Evolutionary conservation across 2,888 invertebrate species (phyloP).

Genomic region (Lasioglossum leucozonium): DNA sequence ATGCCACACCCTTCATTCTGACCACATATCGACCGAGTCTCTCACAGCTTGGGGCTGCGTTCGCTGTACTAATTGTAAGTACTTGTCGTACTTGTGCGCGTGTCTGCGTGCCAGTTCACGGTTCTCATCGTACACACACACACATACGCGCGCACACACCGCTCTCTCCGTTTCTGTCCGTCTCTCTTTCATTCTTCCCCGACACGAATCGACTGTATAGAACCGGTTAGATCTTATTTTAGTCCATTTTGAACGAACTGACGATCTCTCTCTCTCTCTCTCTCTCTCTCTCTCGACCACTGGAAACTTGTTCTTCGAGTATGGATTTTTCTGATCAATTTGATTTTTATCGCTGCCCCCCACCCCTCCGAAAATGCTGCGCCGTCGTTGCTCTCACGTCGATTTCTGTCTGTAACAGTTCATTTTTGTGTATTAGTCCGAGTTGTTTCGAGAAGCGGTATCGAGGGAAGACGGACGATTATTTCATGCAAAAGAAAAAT

Average conservation of each 20-base stretch:
- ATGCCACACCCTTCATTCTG: slow-evolving; percentile 83
- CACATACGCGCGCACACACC: not conserved
- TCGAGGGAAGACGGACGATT: too few species aligned
- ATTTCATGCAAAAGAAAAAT: too few species aligned
- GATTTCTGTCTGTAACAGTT: not conserved
- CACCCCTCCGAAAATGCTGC: not conserved
- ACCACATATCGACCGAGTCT: slow-evolving; percentile 80
- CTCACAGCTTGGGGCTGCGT: slow-evolving; percentile 58
- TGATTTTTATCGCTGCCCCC: not conserved
- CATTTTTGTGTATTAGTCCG: not conserved
- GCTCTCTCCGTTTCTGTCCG: not conserved
- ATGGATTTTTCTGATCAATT: not conserved
- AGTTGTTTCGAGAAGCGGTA: not conserved
- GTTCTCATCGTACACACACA: slow-evolving; percentile 11
- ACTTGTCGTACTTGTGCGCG: slow-evolving; percentile 56
- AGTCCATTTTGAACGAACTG: not conserved
- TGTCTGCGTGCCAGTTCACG: slow-evolving; percentile 47
- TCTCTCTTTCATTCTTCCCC: not conserved
- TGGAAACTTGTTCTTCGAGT: not conserved
- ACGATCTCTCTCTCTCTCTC: not conserved
- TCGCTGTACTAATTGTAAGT: slow-evolving; percentile 66
- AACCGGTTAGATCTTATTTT: slow-evolving; percentile 16
- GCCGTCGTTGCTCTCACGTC: not conserved
- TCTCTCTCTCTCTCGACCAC: not conserved
- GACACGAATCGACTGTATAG: not conserved